phyloP scores from a whole-genome alignment of 2,113 vertebrate species.

The Chaetura pelagica region DNA sequence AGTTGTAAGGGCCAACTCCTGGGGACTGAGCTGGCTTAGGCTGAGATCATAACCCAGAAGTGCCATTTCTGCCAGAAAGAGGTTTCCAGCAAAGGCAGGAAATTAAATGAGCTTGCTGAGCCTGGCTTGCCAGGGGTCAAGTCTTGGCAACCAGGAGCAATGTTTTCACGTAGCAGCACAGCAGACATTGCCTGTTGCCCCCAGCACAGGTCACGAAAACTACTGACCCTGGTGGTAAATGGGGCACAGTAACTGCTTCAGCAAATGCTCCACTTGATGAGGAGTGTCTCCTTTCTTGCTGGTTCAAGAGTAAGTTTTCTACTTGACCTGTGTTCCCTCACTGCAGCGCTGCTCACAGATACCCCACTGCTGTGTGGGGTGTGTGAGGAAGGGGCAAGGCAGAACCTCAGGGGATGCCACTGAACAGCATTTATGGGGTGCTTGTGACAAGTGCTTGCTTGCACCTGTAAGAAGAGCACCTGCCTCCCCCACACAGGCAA shows the following conservation, averaged over 20 bases:
- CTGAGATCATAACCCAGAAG: neutral
- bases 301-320: slow-evolving; percentile 5
- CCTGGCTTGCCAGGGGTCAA: neutral
- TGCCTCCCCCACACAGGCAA: slow-evolving; percentile 58
- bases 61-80: neutral
- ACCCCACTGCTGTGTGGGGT: neutral
- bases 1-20: neutral
- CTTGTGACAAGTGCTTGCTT: neutral
- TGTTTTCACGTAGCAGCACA: neutral
- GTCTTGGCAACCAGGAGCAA: neutral
- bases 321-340: neutral
- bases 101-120: neutral
- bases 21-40: neutral
- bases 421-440: neutral
- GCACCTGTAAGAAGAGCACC: neutral
- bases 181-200: neutral
- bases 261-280: neutral
- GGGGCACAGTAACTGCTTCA: neutral
- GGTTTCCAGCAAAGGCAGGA: neutral
- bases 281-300: neutral
- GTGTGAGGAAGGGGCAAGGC: neutral
- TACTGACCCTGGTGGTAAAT: neutral
- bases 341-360: rapidly evolving
- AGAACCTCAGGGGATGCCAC: neutral
- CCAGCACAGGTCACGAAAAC: rapidly evolving